Conservation (phyloP, 2,888 invertebrate species). For the Malachius bipustulatus region DNA sequence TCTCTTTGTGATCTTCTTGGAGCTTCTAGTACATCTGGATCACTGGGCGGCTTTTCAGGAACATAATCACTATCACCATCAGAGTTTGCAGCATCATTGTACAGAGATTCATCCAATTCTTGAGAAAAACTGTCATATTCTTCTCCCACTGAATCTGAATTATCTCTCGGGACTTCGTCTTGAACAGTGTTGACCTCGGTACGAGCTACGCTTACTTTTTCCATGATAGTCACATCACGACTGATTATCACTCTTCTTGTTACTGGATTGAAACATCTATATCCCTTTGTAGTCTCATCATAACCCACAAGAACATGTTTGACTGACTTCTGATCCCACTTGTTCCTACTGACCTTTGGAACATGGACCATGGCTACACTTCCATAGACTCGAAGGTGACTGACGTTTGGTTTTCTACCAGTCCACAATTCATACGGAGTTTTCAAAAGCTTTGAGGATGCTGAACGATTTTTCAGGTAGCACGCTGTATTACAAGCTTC, state of each 20-base stretch:
- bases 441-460: conserved; percentile 6
- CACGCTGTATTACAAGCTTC: conserved; percentile 13
- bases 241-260: conserved; percentile 8
- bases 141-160: conserved; percentile 5
- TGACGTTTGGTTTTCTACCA: conserved; percentile 14
- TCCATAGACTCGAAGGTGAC: conserved; percentile 16
- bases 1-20: conserved; percentile 4
- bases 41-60: conserved; percentile 6
- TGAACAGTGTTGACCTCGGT: neutral
- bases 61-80: conserved; percentile 7
- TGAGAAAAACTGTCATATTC: neutral
- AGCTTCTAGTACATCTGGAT: conserved; percentile 3
- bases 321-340: conserved; percentile 17
- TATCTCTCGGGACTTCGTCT: neutral
- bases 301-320: conserved; percentile 17
- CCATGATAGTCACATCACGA: neutral
- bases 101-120: neutral
- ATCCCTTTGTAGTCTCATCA: conserved; percentile 18
- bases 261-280: conserved; percentile 14
- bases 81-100: neutral
- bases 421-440: conserved; percentile 9
- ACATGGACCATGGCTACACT: conserved; percentile 15
- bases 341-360: conserved; percentile 15
- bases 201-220: neutral
- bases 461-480: conserved; percentile 10